Conservation (phyloP, 2,888 invertebrate species). For the Isotomurus palustris region DNA sequence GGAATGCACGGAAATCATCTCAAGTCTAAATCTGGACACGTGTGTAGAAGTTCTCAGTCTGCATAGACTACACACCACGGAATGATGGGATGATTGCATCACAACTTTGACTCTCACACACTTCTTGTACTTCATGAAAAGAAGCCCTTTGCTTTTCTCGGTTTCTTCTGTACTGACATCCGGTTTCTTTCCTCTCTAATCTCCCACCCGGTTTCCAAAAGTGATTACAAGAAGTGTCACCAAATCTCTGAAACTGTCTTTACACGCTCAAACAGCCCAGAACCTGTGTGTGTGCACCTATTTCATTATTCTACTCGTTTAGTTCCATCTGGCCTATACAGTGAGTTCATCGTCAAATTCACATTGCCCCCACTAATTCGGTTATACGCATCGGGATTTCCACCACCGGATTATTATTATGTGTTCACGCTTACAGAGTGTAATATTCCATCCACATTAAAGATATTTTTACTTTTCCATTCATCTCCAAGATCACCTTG, state of each 20-base stretch:
- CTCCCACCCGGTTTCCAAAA: constrained; percentile 2
- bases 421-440: no score
- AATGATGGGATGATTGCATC: constrained; percentile 4
- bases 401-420: no score
- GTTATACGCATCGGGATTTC: no score
- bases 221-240: constrained; percentile 1
- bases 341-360: no score
- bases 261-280: not conserved
- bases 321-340: no score
- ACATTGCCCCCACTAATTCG: no score
- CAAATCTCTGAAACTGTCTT: not conserved
- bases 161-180: no score
- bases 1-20: constrained; percentile 5
- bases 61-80: not conserved
- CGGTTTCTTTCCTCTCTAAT: no score
- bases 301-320: no score
- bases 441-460: no score
- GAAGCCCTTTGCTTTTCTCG: not conserved
- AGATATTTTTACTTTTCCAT: no score
- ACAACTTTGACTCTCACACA: not conserved
- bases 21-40: constrained; percentile 33
- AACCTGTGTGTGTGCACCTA: not conserved
- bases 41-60: constrained; percentile 13
- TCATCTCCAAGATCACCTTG: no score
- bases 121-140: constrained; percentile 11